Evolutionary conservation across 2,797 vertebrate genomes (phyloP).

Genomic region (Hydrocynus forskahlii): DNA sequence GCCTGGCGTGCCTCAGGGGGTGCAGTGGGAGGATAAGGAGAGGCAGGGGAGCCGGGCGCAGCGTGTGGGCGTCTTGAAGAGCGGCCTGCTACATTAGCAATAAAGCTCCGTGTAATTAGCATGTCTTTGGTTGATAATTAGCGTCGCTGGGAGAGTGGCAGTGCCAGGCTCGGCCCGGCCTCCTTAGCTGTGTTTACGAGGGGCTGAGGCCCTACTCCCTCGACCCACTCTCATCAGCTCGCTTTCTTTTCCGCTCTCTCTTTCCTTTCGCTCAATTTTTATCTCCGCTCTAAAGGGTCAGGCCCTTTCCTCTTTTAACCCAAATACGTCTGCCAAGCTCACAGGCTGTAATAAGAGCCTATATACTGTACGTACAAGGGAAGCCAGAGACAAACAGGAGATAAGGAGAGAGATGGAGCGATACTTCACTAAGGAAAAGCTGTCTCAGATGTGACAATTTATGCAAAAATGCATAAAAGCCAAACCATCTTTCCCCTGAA

Average conservation of each 20-base stretch:
- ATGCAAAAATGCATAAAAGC: conserved; percentile 11
- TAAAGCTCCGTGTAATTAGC: conserved; percentile 90
- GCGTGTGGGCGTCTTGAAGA: conserved; percentile 81
- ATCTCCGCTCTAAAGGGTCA: conserved; percentile 44
- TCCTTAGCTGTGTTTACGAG: conserved; percentile 82
- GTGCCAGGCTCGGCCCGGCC: conserved; percentile 72
- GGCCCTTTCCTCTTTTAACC: conserved; percentile 32
- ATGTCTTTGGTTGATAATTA: conserved; percentile 92
- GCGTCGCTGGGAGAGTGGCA: conserved; percentile 82
- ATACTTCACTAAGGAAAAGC: background rate
- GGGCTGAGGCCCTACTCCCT: conserved; percentile 73
- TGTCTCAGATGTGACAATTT: background rate
- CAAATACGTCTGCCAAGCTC: background rate
- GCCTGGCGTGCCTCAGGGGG: conserved; percentile 76
- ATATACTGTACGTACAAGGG: background rate
- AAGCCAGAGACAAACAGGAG: conserved; percentile 9
- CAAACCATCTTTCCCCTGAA: conserved; percentile 6
- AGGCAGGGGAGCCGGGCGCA: conserved; percentile 67
- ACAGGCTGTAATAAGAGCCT: conserved; percentile 14
- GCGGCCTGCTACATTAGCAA: conserved; percentile 86
- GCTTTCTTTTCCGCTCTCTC: conserved; percentile 35
- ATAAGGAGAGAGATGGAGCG: background rate
- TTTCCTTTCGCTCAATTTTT: conserved; percentile 44
- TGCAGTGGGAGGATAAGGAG: conserved; percentile 64
- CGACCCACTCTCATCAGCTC: conserved; percentile 51